Evolutionary conservation across 2,797 vertebrate species (phyloP).

Genomic region (Scyliorhinus canicula): DNA sequence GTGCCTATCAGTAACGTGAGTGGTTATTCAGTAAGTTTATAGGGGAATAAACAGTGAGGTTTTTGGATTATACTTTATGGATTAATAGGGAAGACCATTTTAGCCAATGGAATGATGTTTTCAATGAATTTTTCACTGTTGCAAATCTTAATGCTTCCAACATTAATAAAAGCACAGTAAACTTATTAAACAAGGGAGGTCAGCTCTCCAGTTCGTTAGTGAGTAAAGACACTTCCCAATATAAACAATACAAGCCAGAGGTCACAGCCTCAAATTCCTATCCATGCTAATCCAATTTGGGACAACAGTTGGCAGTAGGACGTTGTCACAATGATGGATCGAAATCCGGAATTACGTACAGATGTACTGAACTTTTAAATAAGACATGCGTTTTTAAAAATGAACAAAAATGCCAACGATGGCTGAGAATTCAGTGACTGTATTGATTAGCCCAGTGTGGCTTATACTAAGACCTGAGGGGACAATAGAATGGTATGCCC

Average conservation of each 20-base stretch:
- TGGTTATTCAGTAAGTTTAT: not conserved
- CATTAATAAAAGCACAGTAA: not conserved
- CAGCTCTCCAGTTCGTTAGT: not conserved
- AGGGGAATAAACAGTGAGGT: not conserved
- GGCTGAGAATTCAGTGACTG: too few relatives aligned
- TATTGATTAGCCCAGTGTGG: too few relatives aligned
- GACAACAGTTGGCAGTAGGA: not conserved
- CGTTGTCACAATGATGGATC: too few relatives aligned
- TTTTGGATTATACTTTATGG: not conserved
- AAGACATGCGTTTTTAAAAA: too few relatives aligned
- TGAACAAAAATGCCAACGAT: too few relatives aligned
- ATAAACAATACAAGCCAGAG: not conserved
- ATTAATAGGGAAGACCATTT: not conserved
- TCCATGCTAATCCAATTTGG: not conserved
- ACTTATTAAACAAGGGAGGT: not conserved
- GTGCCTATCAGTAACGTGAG: not conserved
- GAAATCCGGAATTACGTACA: too few relatives aligned
- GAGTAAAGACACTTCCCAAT: not conserved
- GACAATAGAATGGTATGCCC: too few relatives aligned
- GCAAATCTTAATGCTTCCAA: too few relatives aligned
- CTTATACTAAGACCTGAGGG: too few relatives aligned
- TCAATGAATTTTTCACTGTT: not conserved
- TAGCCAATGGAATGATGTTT: not conserved
- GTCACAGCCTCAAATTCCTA: not conserved
- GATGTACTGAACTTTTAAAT: too few relatives aligned